A percentile compares a stretch with the other conserved stretches of the same genome.
These are phyloP conservation scores for Hymenochirus boettgeri DNA, from an alignment of 2,113 vertebrate genomes.

Conservation along the genomic window DNA sequence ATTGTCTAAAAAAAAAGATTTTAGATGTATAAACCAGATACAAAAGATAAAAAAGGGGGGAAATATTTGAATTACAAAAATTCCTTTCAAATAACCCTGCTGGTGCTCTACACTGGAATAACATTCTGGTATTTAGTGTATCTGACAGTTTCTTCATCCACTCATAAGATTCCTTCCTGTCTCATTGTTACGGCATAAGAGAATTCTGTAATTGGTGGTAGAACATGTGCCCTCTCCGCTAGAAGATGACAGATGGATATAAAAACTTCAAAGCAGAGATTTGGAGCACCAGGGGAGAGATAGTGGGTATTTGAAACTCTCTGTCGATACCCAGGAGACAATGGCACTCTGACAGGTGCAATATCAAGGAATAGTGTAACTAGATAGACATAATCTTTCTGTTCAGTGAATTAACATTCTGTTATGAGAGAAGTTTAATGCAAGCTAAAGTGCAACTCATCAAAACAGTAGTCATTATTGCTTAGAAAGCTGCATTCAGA, in stretches of 20 bases:
- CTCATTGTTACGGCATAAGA: constrained; percentile 88
- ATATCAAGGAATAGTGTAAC: constrained; percentile 95
- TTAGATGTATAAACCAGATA: constrained; percentile 36
- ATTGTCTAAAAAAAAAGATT: no score
- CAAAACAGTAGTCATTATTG: constrained; percentile 62
- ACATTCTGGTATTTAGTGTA: constrained; percentile 79
- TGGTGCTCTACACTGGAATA: constrained; percentile 72
- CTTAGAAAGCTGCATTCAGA: constrained; percentile 53
- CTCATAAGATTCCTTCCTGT: constrained; percentile 86
- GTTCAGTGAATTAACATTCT: constrained; percentile 88
- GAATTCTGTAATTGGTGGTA: constrained; percentile 95
- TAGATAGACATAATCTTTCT: constrained; percentile 93
- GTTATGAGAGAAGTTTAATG: constrained; percentile 85
- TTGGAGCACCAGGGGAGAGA: constrained; percentile 96
- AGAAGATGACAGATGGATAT: constrained; percentile 99
- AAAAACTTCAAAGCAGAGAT: constrained; percentile 98
- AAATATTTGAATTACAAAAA: no score
- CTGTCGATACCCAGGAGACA: constrained; percentile 98
- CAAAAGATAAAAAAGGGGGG: not conserved
- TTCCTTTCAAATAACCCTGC: constrained; percentile 79
- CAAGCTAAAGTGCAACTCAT: constrained; percentile 69
- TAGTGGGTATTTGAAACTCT: constrained; percentile 98
- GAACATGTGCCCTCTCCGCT: constrained; percentile 96
- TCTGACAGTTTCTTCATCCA: constrained; percentile 85
- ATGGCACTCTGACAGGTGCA: constrained; percentile 94